Evolutionary conservation across 2,113 vertebrate genomes (phyloP).

Genomic region (Serinus canaria): DNA sequence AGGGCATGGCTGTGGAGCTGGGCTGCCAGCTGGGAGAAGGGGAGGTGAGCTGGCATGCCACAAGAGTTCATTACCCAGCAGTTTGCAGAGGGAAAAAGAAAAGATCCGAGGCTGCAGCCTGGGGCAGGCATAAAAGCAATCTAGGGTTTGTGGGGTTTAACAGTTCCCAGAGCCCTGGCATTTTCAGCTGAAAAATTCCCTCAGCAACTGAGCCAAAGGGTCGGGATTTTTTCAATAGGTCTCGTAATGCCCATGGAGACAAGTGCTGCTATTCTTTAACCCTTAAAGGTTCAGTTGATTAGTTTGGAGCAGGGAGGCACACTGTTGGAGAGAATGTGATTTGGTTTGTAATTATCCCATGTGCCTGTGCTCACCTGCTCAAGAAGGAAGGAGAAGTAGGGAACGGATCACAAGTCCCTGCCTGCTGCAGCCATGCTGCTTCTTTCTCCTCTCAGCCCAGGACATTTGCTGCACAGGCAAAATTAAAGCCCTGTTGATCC

Average conservation of each 20-base stretch:
- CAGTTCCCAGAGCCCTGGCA: constrained; percentile 49
- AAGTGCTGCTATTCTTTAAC: constrained; percentile 68
- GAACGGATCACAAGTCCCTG: not conserved
- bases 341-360: not conserved
- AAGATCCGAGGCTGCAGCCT: constrained; percentile 22
- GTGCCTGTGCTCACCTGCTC: not conserved
- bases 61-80: constrained; percentile 42
- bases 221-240: constrained; percentile 29
- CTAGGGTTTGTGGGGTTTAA: constrained; percentile 21
- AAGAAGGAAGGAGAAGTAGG: not conserved
- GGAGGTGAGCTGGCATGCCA: constrained; percentile 3
- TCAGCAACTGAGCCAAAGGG: constrained; percentile 31
- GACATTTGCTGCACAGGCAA: not conserved
- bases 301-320: not conserved
- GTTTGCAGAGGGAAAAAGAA: constrained; percentile 19
- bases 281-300: constrained; percentile 59
- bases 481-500: not conserved
- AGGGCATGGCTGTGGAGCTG: not conserved
- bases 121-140: constrained; percentile 29
- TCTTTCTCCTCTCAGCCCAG: not conserved
- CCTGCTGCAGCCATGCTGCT: not conserved
- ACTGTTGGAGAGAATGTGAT: constrained; percentile 35
- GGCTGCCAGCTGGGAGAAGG: constrained; percentile 39
- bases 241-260: constrained; percentile 57
- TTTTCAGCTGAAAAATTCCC: constrained; percentile 57